Evolutionary conservation across 1,140 invertebrate genomes (phyloP), one percentile per base, ranked within the genome.

Genomic region (Brachionus angularis): DNA sequence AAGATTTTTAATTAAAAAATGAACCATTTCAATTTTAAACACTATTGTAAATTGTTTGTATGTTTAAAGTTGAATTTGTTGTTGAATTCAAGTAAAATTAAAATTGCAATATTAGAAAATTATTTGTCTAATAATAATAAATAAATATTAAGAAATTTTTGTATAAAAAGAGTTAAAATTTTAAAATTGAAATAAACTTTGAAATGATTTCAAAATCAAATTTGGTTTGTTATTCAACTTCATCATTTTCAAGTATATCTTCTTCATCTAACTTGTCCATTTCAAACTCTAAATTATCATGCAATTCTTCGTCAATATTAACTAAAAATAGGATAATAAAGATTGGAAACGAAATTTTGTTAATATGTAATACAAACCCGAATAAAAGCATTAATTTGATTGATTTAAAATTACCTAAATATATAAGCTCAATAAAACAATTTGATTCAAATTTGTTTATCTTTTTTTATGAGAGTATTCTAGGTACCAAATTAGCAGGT

Each of bases 401-500:
- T n/a, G n/a, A n/a, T n/a, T n/a, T n/a, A n/a, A 58, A 39, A 39
- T 8, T 58, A 21, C 53, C 53, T 12, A 58, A 58, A 58, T 58
- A 39, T 23, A 36, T 58, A 39, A 42, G 34, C 27, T 58, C 53
- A 58, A 58, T 58, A 18, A 39, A 36, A 2, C 53, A 58, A 27
- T 4, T 58, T 23, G 39, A 58, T 36, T 58, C 53, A 10, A 58
- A 36, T 58, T 14, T 58, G 25, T 39, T 58, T 23, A 36, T 58
- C 8, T 58, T n/a, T 58, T 58, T 39, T 27, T 58, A 58, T 58
- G 53, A 58, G n/a, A 39, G 33, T n/a, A 58, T 58, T 14, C n/a
- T 58, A 29, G 53, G 53, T 8, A 58, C 34, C 1, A 7, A 7
- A 39, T 21, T 58, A 27, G 0, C 14, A 10, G 33, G 53, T 58